Conservation (phyloP, 23 tunicate genomes). For the Trididemnum miniatum region DNA sequence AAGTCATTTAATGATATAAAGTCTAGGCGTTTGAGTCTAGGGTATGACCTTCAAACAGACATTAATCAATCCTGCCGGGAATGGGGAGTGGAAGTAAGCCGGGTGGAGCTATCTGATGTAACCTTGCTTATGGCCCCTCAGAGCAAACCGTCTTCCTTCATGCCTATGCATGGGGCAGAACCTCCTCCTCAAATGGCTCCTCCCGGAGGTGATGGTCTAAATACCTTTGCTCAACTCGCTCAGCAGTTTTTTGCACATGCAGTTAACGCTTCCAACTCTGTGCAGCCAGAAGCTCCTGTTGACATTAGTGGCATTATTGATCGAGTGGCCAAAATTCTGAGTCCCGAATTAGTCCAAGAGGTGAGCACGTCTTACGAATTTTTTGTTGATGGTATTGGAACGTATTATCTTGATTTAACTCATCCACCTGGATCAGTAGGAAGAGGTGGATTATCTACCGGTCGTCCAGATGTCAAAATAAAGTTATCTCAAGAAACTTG, state of each 20-base stretch:
- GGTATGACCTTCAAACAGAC: conserved; percentile 72
- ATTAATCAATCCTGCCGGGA: conserved; percentile 56
- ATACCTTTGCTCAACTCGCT: conserved; percentile 37
- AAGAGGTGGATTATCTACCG: conserved; percentile 28
- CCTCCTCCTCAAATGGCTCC: conserved; percentile 1
- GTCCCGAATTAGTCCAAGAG: conserved; percentile 40
- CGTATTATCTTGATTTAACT: conserved; percentile 53
- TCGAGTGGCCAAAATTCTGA: background rate
- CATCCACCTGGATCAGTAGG: conserved; percentile 46
- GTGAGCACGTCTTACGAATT: conserved; percentile 59
- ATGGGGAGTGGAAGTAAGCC: conserved; percentile 80
- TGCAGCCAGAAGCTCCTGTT: background rate
- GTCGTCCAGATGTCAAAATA: conserved; percentile 50
- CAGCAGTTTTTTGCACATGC: conserved; percentile 31
- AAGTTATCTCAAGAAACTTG: conserved; percentile 27
- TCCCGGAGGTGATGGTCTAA: conserved; percentile 21
- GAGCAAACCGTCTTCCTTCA: conserved; percentile 31
- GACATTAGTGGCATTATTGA: background rate
- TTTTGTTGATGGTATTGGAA: conserved; percentile 16
- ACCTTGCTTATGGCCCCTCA: conserved; percentile 59
- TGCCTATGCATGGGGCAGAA: conserved; percentile 60
- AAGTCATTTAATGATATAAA: conserved; percentile 52
- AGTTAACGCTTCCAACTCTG: background rate
- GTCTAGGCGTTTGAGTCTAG: conserved; percentile 35
- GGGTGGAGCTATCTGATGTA: conserved; percentile 76